Percentiles rank a stretch among this genome's conserved stretches.
These are phyloP conservation scores for Himalopsyche tibetana DNA, from an alignment of 2,888 invertebrate species.

Conservation along the genomic window DNA sequence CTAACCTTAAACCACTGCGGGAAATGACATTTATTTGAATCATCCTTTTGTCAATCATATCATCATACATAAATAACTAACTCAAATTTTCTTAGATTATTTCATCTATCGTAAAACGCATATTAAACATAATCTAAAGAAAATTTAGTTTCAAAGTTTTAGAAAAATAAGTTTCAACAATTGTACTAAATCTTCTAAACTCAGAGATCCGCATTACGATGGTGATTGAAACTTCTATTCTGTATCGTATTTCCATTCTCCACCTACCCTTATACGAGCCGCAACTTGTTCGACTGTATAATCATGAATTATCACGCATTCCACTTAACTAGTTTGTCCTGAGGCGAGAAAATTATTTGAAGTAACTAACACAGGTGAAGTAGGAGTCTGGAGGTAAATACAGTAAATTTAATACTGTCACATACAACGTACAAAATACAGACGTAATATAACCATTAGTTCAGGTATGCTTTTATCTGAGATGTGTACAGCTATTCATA, in stretches of 20 bases:
- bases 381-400: conserved; percentile 3
- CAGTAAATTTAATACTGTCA: background rate
- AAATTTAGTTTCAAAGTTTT: too few species aligned
- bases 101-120: too few species aligned
- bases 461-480: background rate
- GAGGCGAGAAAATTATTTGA: conserved; percentile 22
- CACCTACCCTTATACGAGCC: background rate
- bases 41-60: too few species aligned
- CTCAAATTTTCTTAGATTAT: too few species aligned
- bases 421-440: background rate
- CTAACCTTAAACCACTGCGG: too few species aligned
- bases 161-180: too few species aligned
- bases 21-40: too few species aligned
- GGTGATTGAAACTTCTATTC: background rate
- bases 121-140: too few species aligned
- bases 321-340: conserved; percentile 32
- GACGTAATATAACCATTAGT: background rate
- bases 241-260: background rate
- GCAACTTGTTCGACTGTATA: conserved; percentile 20
- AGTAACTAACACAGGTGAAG: background rate
- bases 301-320: conserved; percentile 36
- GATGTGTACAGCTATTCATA: background rate
- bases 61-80: too few species aligned
- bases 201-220: background rate
- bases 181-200: too few species aligned